Evolutionary conservation across 2,888 invertebrate genomes (phyloP).

Genomic region (Halictus quadricinctus): DNA sequence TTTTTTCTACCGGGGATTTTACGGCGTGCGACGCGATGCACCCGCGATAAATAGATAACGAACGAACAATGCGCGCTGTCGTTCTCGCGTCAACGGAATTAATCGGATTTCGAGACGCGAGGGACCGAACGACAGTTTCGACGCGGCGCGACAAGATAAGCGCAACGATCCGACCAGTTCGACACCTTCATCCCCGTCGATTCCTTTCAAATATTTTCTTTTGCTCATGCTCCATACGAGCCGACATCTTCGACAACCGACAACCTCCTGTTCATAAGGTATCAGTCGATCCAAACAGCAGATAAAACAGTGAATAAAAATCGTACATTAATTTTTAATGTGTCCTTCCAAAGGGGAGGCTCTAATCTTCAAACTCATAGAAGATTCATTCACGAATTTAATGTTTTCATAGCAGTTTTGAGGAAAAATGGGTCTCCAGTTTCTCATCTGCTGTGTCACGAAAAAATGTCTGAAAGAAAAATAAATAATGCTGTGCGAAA

Average conservation of each 20-base stretch:
- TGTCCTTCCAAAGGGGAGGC: no score
- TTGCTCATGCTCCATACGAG: background rate
- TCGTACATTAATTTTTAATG: no score
- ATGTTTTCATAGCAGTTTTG: no score
- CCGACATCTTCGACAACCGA: background rate
- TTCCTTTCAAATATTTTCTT: background rate
- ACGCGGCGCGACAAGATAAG: constrained; percentile 20
- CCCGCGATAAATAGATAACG: constrained; percentile 49
- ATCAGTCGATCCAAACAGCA: background rate
- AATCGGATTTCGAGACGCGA: constrained; percentile 38
- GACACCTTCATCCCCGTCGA: background rate
- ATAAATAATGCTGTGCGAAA: no score
- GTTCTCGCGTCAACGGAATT: constrained; percentile 45
- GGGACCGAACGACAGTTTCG: constrained; percentile 10
- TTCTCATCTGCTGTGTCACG: no score
- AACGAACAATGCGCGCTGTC: constrained; percentile 32
- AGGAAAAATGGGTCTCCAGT: no score
- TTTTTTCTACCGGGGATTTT: constrained; percentile 24
- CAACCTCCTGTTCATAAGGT: background rate
- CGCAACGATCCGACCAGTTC: constrained; percentile 16
- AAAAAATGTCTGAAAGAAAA: no score
- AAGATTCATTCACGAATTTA: no score
- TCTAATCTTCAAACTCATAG: no score
- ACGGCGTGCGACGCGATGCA: constrained; percentile 21
- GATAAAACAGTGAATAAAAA: no score